phyloP scores from a whole-genome alignment of 1,140 invertebrate genomes.

The Drosophila pectinifera region DNA sequence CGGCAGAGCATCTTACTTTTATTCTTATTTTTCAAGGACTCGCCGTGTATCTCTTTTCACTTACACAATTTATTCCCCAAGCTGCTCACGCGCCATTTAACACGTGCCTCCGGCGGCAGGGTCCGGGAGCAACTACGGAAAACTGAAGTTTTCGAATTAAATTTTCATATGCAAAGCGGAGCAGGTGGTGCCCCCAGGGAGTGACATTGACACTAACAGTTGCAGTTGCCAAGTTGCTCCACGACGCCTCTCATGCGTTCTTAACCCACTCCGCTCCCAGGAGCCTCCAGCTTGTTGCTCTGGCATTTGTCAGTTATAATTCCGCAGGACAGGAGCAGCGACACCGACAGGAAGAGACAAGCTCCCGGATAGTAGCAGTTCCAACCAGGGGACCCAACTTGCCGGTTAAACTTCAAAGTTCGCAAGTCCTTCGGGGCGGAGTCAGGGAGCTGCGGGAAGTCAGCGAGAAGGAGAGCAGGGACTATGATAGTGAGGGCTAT shows the following conservation, averaged over 20 bases:
- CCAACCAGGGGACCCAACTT: slow-evolving; percentile 13
- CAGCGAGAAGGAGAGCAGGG: neutral
- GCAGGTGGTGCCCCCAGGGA: slow-evolving; percentile 62
- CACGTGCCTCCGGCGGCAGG: slow-evolving; percentile 43
- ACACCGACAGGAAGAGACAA: slow-evolving; percentile 17
- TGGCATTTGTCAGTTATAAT: slow-evolving; percentile 59
- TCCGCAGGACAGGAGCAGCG: slow-evolving; percentile 34
- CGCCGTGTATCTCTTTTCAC: slow-evolving; percentile 33
- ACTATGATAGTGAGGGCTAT: neutral
- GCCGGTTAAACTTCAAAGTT: slow-evolving; percentile 31
- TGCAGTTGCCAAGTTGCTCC: slow-evolving; percentile 65
- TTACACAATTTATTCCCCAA: slow-evolving; percentile 55
- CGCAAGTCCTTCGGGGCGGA: neutral
- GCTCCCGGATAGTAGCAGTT: slow-evolving; percentile 13
- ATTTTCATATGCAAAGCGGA: slow-evolving; percentile 68
- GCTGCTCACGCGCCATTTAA: slow-evolving; percentile 71
- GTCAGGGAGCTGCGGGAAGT: neutral
- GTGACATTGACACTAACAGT: slow-evolving; percentile 68
- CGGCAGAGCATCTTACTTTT: too few species aligned
- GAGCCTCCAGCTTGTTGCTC: slow-evolving; percentile 10
- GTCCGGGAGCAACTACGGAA: too few species aligned
- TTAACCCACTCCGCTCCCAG: slow-evolving; percentile 2
- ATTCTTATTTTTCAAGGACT: too few species aligned
- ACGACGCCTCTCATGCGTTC: slow-evolving; percentile 39
- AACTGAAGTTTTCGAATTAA: slow-evolving; percentile 72